Conservation (phyloP, 2,113 vertebrate genomes). For the Ciconia boyciana region DNA sequence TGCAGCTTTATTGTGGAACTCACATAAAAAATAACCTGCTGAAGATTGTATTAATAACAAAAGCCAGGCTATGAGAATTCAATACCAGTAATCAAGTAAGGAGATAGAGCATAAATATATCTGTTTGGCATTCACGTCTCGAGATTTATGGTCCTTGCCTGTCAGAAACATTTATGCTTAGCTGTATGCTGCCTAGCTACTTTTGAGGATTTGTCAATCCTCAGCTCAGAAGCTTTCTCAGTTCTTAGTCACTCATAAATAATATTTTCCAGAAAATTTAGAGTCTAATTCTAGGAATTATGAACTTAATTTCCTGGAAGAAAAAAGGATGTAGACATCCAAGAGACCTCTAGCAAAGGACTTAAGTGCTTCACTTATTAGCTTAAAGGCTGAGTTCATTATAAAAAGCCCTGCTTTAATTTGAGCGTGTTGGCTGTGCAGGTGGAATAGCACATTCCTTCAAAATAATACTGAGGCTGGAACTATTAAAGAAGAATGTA, state of each 20-base stretch:
- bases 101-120: not conserved
- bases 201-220: not conserved
- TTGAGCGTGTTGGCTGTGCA: not conserved
- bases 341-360: not conserved
- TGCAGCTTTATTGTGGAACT: not conserved
- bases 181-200: not conserved
- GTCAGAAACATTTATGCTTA: not conserved
- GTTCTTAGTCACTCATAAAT: not conserved
- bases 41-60: not conserved
- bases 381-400: not conserved
- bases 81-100: not conserved
- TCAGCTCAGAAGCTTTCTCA: not conserved
- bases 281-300: not conserved
- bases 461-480: not conserved
- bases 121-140: not conserved
- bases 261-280: not conserved
- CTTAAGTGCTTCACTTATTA: not conserved
- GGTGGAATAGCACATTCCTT: not conserved
- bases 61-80: not conserved
- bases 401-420: not conserved
- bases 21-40: not conserved
- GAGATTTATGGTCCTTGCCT: not conserved
- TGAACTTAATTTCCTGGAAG: not conserved
- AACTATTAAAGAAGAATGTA: not conserved
- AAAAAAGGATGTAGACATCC: not conserved